Percentiles rank a stretch among this genome's conserved stretches.
These are phyloP conservation scores for Tragelaphus strepsiceros DNA, from an alignment of 2,113 vertebrate species.

Conservation along the genomic window DNA sequence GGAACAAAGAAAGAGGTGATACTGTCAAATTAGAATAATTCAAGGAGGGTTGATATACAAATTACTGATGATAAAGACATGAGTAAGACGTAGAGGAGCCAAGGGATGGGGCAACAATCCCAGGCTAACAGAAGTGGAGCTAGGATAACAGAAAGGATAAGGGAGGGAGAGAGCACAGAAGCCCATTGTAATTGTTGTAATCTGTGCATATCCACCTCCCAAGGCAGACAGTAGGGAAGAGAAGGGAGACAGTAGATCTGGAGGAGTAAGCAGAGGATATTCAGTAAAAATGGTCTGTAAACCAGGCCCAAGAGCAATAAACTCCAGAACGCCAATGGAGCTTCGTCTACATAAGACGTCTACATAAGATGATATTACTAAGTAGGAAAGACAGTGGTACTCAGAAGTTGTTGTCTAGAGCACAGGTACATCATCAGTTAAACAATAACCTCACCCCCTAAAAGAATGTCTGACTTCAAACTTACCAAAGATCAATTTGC, in stretches of 20 bases:
- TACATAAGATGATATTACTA: not conserved
- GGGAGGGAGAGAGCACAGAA: not conserved
- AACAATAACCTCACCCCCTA: not conserved
- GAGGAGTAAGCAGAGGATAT: not conserved
- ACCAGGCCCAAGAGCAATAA: not conserved
- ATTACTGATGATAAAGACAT: not conserved
- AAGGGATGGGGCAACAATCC: not conserved
- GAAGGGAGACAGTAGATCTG: not conserved
- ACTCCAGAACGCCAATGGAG: not conserved
- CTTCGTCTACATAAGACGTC: not conserved
- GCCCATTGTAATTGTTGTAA: rapidly evolving
- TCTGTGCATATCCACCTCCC: not conserved
- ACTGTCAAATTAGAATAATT: not conserved
- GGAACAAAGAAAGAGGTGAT: not conserved
- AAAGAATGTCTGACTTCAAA: not conserved
- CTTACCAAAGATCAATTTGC: not conserved
- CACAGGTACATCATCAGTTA: not conserved
- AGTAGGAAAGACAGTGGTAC: not conserved
- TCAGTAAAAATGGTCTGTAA: not conserved
- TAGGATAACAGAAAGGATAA: not conserved
- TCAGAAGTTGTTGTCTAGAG: not conserved
- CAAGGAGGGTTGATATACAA: not conserved
- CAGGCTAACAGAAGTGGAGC: no score
- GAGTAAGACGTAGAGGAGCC: not conserved
- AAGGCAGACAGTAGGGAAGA: not conserved